Evolutionary conservation across 2,797 vertebrate genomes (phyloP).

Genomic region (Crypturellus tataupa): DNA sequence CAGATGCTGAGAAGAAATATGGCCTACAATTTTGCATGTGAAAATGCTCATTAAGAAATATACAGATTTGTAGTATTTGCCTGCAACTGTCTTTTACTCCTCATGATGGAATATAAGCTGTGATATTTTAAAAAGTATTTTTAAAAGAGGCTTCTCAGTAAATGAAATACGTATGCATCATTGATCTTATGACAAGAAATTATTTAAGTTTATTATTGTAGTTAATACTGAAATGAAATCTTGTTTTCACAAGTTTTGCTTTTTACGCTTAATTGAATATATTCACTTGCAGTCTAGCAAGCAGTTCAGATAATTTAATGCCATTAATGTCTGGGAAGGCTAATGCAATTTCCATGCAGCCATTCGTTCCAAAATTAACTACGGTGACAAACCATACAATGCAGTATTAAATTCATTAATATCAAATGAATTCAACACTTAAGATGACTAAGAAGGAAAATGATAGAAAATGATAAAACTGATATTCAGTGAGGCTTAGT

Average conservation of each 20-base stretch:
- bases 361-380: background rate
- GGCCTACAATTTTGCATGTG: background rate
- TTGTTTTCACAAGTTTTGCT: background rate
- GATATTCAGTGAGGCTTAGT: background rate
- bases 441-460: background rate
- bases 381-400: background rate
- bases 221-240: slow-evolving; percentile 19
- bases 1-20: background rate
- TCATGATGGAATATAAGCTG: background rate
- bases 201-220: background rate
- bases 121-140: background rate
- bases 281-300: background rate
- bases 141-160: background rate
- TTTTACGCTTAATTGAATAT: background rate
- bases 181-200: background rate
- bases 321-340: background rate
- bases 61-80: background rate
- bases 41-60: background rate
- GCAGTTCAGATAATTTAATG: background rate
- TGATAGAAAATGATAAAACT: background rate
- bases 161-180: background rate
- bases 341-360: background rate
- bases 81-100: background rate
- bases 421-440: background rate
- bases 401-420: background rate